phyloP scores from a whole-genome alignment of 2,113 vertebrate genomes.

The Sclerurus mexicanus region DNA sequence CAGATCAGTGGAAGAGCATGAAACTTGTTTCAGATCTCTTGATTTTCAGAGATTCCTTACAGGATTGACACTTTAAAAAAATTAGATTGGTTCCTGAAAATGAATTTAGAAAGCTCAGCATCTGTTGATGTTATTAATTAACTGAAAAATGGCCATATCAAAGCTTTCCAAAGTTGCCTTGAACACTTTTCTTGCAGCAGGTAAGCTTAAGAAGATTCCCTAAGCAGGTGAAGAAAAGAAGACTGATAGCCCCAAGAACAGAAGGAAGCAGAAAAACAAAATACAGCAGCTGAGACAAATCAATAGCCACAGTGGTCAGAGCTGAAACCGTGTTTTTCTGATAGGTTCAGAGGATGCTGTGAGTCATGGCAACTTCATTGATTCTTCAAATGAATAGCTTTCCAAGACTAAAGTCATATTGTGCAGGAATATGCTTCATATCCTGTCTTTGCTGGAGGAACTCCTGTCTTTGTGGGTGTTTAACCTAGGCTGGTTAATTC shows the following conservation, averaged over 20 bases:
- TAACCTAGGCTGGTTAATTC: not conserved
- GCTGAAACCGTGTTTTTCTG: not conserved
- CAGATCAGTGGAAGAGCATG: not conserved
- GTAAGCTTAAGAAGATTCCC: not conserved
- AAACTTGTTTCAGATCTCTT: not conserved
- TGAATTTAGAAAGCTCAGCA: not conserved
- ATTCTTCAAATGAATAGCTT: not conserved
- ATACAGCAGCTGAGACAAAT: not conserved
- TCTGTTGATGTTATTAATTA: not conserved
- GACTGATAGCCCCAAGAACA: accelerated
- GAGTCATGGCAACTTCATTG: not conserved
- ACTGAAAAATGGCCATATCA: not conserved
- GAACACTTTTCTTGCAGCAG: not conserved
- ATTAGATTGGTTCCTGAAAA: not conserved
- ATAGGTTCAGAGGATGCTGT: not conserved
- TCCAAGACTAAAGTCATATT: not conserved
- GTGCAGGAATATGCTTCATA: not conserved
- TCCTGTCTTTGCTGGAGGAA: not conserved
- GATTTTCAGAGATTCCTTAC: not conserved
- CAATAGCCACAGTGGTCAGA: not conserved
- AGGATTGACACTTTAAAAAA: not conserved
- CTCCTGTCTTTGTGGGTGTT: not conserved
- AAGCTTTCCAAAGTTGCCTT: not conserved
- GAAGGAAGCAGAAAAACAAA: not conserved
- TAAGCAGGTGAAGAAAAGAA: not conserved